Conservation (phyloP, 2,113 vertebrate species). For the Nerophis lumbriciformis region DNA sequence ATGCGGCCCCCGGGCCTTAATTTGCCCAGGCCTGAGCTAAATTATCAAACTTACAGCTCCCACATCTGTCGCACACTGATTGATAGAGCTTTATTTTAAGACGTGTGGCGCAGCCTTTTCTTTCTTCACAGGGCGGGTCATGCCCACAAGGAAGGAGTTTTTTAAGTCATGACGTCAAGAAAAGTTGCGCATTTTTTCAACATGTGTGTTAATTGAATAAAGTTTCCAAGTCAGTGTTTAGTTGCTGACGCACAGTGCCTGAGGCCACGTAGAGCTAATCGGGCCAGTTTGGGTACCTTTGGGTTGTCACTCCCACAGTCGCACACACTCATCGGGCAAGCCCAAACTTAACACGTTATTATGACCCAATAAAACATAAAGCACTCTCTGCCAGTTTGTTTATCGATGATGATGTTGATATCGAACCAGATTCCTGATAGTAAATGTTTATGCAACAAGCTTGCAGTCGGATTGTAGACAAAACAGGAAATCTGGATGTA, state of each 20-base stretch:
- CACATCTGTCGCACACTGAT: no score
- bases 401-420: neutral
- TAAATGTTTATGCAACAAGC: neutral
- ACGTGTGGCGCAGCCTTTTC: no score
- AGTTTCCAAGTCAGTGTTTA: neutral
- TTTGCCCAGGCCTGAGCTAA: no score
- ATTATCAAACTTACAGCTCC: no score
- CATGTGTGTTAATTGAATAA: neutral
- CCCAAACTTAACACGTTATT: neutral
- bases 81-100: no score
- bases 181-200: neutral
- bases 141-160: no score
- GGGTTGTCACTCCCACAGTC: conserved; percentile 1
- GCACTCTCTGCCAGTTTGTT: neutral
- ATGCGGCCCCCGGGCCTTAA: no score
- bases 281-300: neutral
- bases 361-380: neutral
- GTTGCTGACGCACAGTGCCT: neutral
- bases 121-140: no score
- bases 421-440: neutral
- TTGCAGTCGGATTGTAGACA: neutral
- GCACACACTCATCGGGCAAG: neutral
- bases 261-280: neutral
- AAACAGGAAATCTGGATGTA: neutral
- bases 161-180: no score